Conservation (phyloP, 1,140 invertebrate genomes). For the Papilio xuthus region DNA sequence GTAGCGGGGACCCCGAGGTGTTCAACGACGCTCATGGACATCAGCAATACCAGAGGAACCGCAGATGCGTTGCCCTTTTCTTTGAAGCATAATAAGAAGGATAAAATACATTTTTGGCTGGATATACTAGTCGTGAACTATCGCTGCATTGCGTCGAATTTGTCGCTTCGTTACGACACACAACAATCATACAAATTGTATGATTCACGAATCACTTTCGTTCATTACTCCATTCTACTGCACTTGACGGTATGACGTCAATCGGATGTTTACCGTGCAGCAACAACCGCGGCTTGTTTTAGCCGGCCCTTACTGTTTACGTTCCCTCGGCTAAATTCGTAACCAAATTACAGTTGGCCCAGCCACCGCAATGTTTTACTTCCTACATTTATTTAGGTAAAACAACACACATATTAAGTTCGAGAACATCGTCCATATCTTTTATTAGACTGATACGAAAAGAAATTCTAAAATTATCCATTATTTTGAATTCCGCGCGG, state of each 20-base stretch:
- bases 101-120: no score
- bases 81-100: no score
- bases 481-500: no score
- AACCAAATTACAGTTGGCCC: constrained; percentile 1
- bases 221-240: constrained; percentile 18
- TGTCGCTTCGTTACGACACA: neutral
- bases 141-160: neutral
- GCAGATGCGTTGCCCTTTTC: no score
- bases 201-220: constrained; percentile 22
- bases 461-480: no score
- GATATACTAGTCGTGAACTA: neutral
- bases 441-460: no score
- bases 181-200: neutral
- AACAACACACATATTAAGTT: neutral
- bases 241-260: constrained; percentile 12
- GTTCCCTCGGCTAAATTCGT: constrained; percentile 22
- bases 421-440: neutral
- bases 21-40: no score
- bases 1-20: no score
- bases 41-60: no score
- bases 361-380: neutral
- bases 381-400: neutral
- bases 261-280: constrained; percentile 11
- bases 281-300: constrained; percentile 16
- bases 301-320: constrained; percentile 19